phyloP scores from a whole-genome alignment of 2,113 vertebrate genomes.

The Peromyscus leucopus region DNA sequence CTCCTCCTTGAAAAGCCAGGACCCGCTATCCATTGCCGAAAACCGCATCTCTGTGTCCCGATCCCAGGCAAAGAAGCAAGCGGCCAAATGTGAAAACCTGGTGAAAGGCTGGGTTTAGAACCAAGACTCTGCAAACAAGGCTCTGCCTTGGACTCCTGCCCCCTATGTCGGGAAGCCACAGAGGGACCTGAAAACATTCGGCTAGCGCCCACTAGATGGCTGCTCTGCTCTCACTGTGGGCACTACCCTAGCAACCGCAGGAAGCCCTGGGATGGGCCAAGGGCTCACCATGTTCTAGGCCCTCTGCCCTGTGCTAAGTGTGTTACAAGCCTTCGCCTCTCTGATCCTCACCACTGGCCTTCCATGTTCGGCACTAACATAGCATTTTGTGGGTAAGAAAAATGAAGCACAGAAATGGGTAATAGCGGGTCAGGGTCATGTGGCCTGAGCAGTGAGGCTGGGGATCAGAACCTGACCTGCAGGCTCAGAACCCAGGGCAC shows the following conservation, averaged over 20 bases:
- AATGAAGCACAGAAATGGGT: slow-evolving; percentile 24
- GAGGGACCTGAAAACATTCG: slow-evolving; percentile 4
- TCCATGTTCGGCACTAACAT: not conserved
- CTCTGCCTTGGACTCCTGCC: slow-evolving; percentile 50
- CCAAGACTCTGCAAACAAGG: slow-evolving; percentile 16
- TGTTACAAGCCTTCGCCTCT: not conserved
- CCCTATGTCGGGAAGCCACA: slow-evolving; percentile 17
- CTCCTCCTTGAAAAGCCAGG: slow-evolving; percentile 47
- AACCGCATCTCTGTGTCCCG: slow-evolving; percentile 72
- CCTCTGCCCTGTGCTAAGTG: not conserved
- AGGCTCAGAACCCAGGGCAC: not conserved
- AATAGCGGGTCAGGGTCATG: not conserved
- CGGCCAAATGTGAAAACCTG: slow-evolving; percentile 57
- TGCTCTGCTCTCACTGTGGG: not conserved
- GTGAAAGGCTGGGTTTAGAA: slow-evolving; percentile 65
- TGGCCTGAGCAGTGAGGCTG: not conserved
- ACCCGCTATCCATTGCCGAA: slow-evolving; percentile 26
- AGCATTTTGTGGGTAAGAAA: slow-evolving; percentile 20
- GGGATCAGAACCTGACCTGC: not conserved
- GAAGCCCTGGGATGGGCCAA: not conserved
- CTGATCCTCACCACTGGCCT: not conserved
- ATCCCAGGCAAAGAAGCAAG: not conserved
- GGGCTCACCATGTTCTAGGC: not conserved
- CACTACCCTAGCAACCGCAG: not conserved
- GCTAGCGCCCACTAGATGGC: not conserved